phyloP scores from a whole-genome alignment of 2,888 invertebrate genomes.

The Euproctis similis region DNA sequence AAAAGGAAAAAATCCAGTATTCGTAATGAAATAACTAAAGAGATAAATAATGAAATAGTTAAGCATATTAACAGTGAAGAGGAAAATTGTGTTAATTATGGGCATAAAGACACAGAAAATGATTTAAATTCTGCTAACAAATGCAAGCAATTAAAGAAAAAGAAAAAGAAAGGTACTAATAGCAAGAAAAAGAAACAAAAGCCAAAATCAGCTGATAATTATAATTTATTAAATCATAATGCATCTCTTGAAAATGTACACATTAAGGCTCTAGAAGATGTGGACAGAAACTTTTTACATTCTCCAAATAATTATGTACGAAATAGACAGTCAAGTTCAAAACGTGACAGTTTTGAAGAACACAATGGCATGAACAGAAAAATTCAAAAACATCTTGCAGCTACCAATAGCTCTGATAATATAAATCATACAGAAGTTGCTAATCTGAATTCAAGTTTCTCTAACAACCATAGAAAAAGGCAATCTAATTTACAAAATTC shows the following conservation, averaged over 20 bases:
- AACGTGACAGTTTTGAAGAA: too few relatives aligned
- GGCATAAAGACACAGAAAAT: constrained; percentile 1
- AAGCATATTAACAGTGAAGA: neutral
- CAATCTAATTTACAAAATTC: too few relatives aligned
- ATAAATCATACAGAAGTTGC: too few relatives aligned
- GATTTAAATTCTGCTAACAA: constrained; percentile 1
- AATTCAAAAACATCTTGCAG: too few relatives aligned
- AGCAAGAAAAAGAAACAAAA: neutral
- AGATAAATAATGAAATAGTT: neutral
- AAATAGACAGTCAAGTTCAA: neutral
- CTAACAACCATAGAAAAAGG: too few relatives aligned
- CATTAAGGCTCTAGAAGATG: neutral
- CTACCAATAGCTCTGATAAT: too few relatives aligned
- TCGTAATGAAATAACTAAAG: neutral
- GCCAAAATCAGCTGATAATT: neutral
- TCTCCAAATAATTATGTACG: neutral
- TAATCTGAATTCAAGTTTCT: too few relatives aligned
- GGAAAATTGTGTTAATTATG: too few relatives aligned
- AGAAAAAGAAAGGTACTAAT: constrained; percentile 2
- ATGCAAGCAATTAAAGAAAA: constrained; percentile 2
- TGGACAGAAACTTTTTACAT: too few relatives aligned
- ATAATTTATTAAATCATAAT: too few relatives aligned
- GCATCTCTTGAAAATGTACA: too few relatives aligned
- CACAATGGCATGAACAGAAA: too few relatives aligned
- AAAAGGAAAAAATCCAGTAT: constrained; percentile 5